Evolutionary conservation across 1,140 invertebrate species (phyloP), one percentile per base, ranked within the genome.

Genomic region (Drosophila guanche): DNA sequence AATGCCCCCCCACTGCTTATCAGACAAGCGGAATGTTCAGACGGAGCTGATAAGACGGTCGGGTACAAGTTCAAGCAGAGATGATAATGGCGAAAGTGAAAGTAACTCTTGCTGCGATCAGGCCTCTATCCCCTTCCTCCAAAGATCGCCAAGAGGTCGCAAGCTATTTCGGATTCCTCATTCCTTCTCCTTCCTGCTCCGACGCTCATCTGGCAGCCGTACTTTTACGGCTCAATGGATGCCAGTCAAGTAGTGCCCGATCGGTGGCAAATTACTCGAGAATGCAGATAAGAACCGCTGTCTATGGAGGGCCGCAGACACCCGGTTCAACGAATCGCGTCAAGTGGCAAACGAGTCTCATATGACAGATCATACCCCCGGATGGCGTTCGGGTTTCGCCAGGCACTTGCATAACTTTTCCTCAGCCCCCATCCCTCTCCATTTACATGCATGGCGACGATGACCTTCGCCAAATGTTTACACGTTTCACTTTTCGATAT

Each of bases 401-500:
- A 3, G 22, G 10, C 54, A 46, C 56, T 47, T 60, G 29, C 63
- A 47, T 52, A 51, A 59, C 25, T 48, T 5, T 12, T 48, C 22
- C 16, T 2, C 29, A 3, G 5, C 22, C 14, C 10, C 25, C 5
- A 8, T 8, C 7, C 4, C 41, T 25, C 27, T 20, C 7, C 14
- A 25, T 1, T 3, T 7, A 23, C 20, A 7, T 20, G 16, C 3
- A 12, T 33, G n/a, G n/a, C 5, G 33, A n/a, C 45, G 33, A 16
- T 47, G 53, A 58, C 63, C 68, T 52, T 55, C 37, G 40, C 4
- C 41, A 55, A 60, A 56, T 79, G 56, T 62, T 73, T 56, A 56
- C 61, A 69, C 63, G 60, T 83, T 74, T 79, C 60, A 71, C 65
- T 79, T 84, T 79, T 71, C 37, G 50, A 37, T 53, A 14, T 40